These are phyloP conservation scores for Drosophila hydei DNA, from an alignment of 1,140 invertebrate species.

Conservation along the genomic window DNA sequence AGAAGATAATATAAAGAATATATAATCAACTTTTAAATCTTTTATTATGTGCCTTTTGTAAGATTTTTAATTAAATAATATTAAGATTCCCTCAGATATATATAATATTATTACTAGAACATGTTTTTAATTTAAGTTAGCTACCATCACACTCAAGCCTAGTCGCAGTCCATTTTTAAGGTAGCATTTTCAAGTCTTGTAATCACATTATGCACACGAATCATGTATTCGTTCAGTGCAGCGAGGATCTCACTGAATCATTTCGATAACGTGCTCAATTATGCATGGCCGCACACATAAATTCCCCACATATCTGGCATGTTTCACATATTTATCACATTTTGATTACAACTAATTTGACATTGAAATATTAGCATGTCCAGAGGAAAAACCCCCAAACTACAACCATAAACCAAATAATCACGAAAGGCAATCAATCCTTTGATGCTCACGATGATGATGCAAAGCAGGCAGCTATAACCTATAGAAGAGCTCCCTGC, in stretches of 20 bases:
- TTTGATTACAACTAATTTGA: slow-evolving; percentile 78
- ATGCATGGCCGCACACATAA: slow-evolving; percentile 38
- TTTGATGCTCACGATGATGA: slow-evolving; percentile 40
- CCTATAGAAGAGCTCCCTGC: not conserved
- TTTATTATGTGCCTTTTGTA: no score
- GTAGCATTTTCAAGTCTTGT: slow-evolving; percentile 4
- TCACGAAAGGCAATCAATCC: slow-evolving; percentile 75
- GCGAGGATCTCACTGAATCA: slow-evolving; percentile 10
- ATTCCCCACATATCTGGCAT: slow-evolving; percentile 53
- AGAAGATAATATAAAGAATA: no score
- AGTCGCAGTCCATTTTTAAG: not conserved
- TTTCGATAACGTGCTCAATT: slow-evolving; percentile 42
- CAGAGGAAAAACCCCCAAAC: not conserved
- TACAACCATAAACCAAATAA: slow-evolving; percentile 44
- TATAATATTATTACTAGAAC: no score
- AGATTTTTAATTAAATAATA: no score
- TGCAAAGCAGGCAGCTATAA: slow-evolving; percentile 18
- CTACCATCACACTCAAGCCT: not conserved
- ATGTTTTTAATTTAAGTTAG: no score
- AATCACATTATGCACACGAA: slow-evolving; percentile 11
- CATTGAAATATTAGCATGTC: slow-evolving; percentile 72
- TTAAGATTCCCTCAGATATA: no score
- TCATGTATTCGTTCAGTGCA: not conserved
- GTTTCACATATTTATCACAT: slow-evolving; percentile 72
- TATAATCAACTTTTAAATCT: no score